These are phyloP conservation scores for Dolichomitus sp. DNA, from an alignment of 2,888 invertebrate genomes.

Conservation along the genomic window DNA sequence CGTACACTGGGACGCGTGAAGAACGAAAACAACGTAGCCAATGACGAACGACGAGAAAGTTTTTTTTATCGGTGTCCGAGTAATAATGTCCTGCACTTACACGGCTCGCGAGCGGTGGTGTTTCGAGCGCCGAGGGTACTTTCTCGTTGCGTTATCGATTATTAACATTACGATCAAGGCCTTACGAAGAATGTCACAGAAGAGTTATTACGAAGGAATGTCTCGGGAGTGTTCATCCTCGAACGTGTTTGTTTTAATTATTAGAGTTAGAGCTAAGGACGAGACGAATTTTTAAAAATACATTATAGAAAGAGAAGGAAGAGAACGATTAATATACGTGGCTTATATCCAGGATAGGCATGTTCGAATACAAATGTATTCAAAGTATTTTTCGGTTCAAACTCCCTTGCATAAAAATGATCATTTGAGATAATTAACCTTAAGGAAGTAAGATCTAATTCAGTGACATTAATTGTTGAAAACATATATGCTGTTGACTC, in stretches of 20 bases:
- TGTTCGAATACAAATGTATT: neutral
- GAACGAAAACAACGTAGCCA: constrained; percentile 12
- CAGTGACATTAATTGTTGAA: too few relatives aligned
- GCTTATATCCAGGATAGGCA: neutral
- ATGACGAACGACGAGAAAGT: constrained; percentile 22
- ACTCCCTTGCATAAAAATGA: neutral
- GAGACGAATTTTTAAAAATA: constrained; percentile 43
- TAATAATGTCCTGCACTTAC: constrained; percentile 67
- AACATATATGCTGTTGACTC: too few relatives aligned
- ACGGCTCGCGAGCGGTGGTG: constrained; percentile 21
- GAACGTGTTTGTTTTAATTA: constrained; percentile 72
- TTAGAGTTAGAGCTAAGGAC: constrained; percentile 55
- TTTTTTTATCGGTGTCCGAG: constrained; percentile 17
- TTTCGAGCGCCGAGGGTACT: constrained; percentile 11
- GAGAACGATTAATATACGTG: constrained; percentile 7
- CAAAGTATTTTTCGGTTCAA: constrained; percentile 59
- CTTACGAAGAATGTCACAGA: constrained; percentile 84
- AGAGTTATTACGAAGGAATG: constrained; percentile 83
- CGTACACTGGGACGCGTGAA: constrained; percentile 64
- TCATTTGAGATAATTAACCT: too few relatives aligned
- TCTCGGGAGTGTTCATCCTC: constrained; percentile 77
- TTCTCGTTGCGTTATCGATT: constrained; percentile 45
- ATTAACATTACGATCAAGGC: constrained; percentile 76
- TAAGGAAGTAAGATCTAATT: too few relatives aligned
- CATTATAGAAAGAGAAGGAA: constrained; percentile 28